Base-by-base conservation (phyloP, 2,888 invertebrate genomes). In the Chloroclysta siterata region DNA sequence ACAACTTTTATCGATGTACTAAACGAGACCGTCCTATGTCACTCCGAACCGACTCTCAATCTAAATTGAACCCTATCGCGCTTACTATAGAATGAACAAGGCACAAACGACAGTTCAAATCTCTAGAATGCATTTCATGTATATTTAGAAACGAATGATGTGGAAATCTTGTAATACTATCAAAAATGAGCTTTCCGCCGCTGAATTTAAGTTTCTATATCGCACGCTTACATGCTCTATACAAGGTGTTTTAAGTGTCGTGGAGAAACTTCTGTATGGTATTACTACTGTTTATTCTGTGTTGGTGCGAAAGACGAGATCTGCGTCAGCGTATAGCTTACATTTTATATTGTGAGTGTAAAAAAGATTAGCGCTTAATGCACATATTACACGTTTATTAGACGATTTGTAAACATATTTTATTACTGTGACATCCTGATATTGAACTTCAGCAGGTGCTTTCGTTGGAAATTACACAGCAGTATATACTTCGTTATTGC, bases 1-100 rank as follows among this genome's bases (percentile, higher is more conserved):
- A 91, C 90, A 89, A 88, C 88, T 89, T 91, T 87, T 89, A 90
- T 89, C 88, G 86, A 79, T 85, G 88, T 87, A 81, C 79, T 85
- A 87, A 89, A 87, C 85, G 84, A 87, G 86, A 83, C 56, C 48
- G 51, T 42, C 41, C 53, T 60, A 33, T 60, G 55, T 60, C 64
- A 64, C 60, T 64, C 36, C 47, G 60, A 60, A 53, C 39, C 15
- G 36, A 10, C 28, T 79, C 82, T 15, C 33, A 54, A 33, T 17
- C 28, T 42, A 41, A 50, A 50, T 33, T 48, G 42, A 60, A 17
- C 56, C 48, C 48, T 56, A 48, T 41, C 11, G 7, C 28, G 11
- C 48, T 29, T 14, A 33, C 13, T 51, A 11, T 17, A 15, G n/a
- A 42, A 58, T 44, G 7, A 41, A 55, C 47, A 36, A 8, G 14